phyloP scores from a whole-genome alignment of 1,140 invertebrate genomes.

The Drosophila kepulauana region DNA sequence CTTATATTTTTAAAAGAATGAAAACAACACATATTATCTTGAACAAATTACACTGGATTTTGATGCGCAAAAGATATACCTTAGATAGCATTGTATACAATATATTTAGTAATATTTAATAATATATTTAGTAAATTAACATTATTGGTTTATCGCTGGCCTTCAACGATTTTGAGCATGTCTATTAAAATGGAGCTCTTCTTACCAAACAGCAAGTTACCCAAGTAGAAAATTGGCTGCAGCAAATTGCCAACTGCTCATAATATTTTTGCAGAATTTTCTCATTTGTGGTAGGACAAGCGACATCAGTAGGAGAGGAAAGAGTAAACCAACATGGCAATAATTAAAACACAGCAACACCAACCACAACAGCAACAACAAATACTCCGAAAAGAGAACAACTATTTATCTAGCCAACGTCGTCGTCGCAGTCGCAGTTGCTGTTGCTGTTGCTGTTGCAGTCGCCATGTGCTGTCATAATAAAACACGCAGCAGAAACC shows the following conservation, averaged over 20 bases:
- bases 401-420: conserved; percentile 63
- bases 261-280: conserved; percentile 33
- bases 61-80: too few species aligned
- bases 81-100: too few species aligned
- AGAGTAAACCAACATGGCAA: conserved; percentile 44
- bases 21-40: too few species aligned
- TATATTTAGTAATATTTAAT: too few species aligned
- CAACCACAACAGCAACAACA: conserved; percentile 20
- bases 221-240: conserved; percentile 47
- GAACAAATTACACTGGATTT: too few species aligned
- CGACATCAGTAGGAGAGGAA: conserved; percentile 1
- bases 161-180: not conserved
- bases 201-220: conserved; percentile 9
- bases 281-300: conserved; percentile 39
- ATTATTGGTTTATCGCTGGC: not conserved
- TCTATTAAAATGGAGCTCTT: not conserved
- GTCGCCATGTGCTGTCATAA: conserved; percentile 64
- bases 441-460: not conserved
- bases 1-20: too few species aligned
- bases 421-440: conserved; percentile 14
- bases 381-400: conserved; percentile 18
- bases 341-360: conserved; percentile 60
- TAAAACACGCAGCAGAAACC: conserved; percentile 65
- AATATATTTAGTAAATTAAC: not conserved
- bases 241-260: conserved; percentile 44